These are phyloP conservation scores for Barnardius zonarius DNA, from an alignment of 2,113 vertebrate species.

Conservation along the genomic window DNA sequence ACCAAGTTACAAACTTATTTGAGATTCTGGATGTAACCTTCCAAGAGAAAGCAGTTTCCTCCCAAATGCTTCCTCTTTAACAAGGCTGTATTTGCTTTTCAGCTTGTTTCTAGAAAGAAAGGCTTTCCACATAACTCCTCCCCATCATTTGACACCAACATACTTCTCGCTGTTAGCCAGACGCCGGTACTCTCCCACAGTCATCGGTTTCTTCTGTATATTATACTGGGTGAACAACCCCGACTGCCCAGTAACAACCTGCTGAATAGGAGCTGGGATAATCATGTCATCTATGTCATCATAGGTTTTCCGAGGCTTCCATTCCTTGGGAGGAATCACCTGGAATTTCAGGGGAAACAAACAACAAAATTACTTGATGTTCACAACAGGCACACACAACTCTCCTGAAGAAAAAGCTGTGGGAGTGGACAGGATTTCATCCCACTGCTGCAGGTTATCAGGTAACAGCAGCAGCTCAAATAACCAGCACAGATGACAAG, in stretches of 20 bases:
- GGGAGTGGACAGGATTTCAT: neutral
- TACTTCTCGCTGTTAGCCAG: slow-evolving; percentile 84
- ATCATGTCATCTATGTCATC: slow-evolving; percentile 82
- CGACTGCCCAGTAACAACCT: slow-evolving; percentile 83
- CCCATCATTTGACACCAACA: neutral
- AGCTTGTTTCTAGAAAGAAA: neutral
- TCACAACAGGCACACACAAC: neutral
- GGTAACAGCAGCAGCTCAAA: neutral
- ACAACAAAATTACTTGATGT: too few relatives aligned
- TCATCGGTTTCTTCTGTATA: slow-evolving; percentile 85
- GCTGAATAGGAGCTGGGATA: slow-evolving; percentile 83
- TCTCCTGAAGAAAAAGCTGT: neutral
- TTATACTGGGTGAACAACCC: slow-evolving; percentile 85
- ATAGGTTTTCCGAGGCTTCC: slow-evolving; percentile 77
- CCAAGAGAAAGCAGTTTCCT: neutral
- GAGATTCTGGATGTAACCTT: neutral
- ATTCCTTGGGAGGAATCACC: slow-evolving; percentile 83
- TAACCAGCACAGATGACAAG: neutral
- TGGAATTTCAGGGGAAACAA: neutral
- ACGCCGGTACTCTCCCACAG: slow-evolving; percentile 80
- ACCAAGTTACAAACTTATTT: neutral
- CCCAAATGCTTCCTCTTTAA: neutral
- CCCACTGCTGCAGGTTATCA: neutral
- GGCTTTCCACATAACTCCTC: neutral
- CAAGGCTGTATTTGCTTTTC: neutral